phyloP scores from a whole-genome alignment of 2,797 vertebrate genomes.

The Echeneis naucrates region DNA sequence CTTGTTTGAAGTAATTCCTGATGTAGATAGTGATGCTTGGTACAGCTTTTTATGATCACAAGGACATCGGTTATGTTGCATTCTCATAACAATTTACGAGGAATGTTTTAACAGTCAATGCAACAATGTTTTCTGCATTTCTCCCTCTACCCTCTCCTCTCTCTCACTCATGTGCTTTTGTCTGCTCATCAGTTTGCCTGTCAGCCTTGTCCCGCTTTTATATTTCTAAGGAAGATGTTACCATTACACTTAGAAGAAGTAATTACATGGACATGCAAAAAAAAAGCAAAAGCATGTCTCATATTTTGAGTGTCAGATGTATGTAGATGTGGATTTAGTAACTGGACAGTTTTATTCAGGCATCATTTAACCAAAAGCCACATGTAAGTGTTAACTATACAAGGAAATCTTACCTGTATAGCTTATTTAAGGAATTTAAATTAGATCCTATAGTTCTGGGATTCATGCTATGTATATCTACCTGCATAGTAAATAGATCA shows the following conservation, averaged over 20 bases:
- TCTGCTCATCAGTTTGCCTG: slow-evolving; percentile 24
- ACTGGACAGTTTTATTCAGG: neutral
- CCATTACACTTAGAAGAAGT: neutral
- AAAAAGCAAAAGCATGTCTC: neutral
- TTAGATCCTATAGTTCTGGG: neutral
- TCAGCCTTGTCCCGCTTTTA: slow-evolving; percentile 40
- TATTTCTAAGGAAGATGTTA: neutral
- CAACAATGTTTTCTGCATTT: slow-evolving; percentile 3
- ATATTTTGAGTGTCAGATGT: neutral
- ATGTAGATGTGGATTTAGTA: neutral
- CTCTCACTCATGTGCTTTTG: slow-evolving; percentile 60
- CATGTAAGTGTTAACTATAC: neutral
- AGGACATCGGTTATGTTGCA: slow-evolving; percentile 7
- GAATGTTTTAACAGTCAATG: slow-evolving; percentile 28
- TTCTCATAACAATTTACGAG: slow-evolving; percentile 3
- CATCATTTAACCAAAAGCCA: neutral
- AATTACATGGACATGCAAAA: neutral
- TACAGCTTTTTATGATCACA: neutral
- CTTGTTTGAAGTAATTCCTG: neutral
- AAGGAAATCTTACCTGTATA: neutral
- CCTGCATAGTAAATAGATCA: slow-evolving; percentile 1
- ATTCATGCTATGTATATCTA: neutral
- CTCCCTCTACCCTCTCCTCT: slow-evolving; percentile 42
- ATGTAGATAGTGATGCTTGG: slow-evolving; percentile 20
- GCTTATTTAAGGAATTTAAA: neutral